phyloP scores from a whole-genome alignment of 2,888 invertebrate genomes.

The Aphodius granarius region DNA sequence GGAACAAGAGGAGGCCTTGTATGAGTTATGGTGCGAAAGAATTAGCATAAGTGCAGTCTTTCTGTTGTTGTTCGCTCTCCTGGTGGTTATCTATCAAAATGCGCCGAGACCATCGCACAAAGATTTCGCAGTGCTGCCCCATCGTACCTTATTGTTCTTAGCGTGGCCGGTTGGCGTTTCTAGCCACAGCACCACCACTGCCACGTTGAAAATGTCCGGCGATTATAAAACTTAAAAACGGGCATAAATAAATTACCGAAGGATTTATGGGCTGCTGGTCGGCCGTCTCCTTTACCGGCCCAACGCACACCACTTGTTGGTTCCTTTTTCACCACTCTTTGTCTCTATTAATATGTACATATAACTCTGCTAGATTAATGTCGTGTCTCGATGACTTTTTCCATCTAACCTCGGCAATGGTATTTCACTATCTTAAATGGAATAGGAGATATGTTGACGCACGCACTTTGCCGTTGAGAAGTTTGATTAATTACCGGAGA shows the following conservation, averaged over 20 bases:
- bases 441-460: slow-evolving; percentile 1
- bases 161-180: slow-evolving; percentile 1
- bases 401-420: not conserved
- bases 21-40: slow-evolving; percentile 33
- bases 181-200: not conserved
- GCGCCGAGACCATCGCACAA: slow-evolving; percentile 25
- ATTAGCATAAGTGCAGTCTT: slow-evolving; percentile 45
- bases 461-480: slow-evolving; percentile 8
- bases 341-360: slow-evolving; percentile 38
- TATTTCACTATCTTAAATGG: not conserved
- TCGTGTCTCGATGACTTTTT: slow-evolving; percentile 2
- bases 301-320: not conserved
- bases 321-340: slow-evolving; percentile 32
- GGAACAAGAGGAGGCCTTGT: slow-evolving; percentile 17
- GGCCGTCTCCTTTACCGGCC: slow-evolving; percentile 8
- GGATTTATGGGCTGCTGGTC: slow-evolving; percentile 7
- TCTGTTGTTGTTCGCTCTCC: slow-evolving; percentile 30
- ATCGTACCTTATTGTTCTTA: slow-evolving; percentile 5
- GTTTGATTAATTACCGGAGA: slow-evolving; percentile 8
- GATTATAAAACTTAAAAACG: slow-evolving; percentile 14
- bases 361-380: slow-evolving; percentile 26
- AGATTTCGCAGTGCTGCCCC: slow-evolving; percentile 14
- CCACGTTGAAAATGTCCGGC: slow-evolving; percentile 8
- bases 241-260: slow-evolving; percentile 12
- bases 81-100: slow-evolving; percentile 50